Percentiles rank a stretch among this genome's conserved stretches.
Evolutionary conservation across 2,797 vertebrate species (phyloP).

Genomic region (Columba guinea): DNA sequence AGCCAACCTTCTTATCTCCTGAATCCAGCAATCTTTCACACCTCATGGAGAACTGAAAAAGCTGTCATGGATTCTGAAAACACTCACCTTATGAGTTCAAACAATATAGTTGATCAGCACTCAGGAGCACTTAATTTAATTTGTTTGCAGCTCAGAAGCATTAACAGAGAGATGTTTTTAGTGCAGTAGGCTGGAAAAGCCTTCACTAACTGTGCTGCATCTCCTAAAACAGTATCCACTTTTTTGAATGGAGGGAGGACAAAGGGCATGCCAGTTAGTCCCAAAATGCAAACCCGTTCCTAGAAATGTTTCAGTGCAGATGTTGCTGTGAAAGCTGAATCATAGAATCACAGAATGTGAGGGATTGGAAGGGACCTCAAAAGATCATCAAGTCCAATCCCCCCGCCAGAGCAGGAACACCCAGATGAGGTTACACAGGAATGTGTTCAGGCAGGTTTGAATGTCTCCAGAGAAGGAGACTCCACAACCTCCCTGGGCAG

Average conservation of each 20-base stretch:
- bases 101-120: not conserved
- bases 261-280: not conserved
- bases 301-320: not conserved
- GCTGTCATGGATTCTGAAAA: not conserved
- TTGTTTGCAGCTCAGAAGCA: not conserved
- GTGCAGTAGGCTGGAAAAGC: not conserved
- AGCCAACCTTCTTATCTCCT: not conserved
- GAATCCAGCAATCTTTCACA: not conserved
- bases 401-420: no score
- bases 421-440: no score
- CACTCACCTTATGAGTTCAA: not conserved
- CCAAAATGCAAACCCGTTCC: not conserved
- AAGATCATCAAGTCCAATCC: no score
- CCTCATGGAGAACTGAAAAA: not conserved
- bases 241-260: not conserved
- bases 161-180: not conserved
- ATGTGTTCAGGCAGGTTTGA: no score
- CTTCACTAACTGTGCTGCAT: not conserved
- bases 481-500: no score
- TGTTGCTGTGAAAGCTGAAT: not conserved
- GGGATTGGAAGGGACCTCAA: no score
- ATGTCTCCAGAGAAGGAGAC: no score
- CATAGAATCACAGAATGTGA: no score
- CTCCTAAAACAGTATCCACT: not conserved
- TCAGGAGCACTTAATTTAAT: not conserved